Conservation (phyloP, 2,113 vertebrate genomes). For the Gambusia holbrooki region DNA sequence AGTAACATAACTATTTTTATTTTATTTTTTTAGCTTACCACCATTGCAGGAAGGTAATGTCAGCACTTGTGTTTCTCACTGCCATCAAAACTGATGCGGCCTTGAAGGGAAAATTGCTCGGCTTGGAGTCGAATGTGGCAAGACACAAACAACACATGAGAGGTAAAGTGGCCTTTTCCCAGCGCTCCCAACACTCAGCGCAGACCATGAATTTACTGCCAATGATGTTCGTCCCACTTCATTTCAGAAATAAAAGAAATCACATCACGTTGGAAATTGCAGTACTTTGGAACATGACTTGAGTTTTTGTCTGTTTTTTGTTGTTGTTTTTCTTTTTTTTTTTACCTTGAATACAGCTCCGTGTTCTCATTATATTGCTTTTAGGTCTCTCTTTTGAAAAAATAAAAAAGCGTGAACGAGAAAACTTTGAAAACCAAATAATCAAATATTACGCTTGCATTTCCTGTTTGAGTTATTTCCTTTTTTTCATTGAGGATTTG, state of each 20-base stretch:
- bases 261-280: neutral
- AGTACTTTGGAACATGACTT: neutral
- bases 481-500: neutral
- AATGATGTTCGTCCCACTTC: neutral
- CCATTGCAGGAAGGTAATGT: neutral
- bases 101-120: conserved; percentile 30
- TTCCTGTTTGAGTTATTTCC: too few relatives aligned
- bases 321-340: too few relatives aligned
- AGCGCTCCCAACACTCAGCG: neutral
- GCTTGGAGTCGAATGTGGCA: neutral
- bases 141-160: conserved; percentile 11
- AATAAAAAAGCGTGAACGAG: neutral
- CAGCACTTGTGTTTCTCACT: conserved; percentile 1
- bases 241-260: conserved; percentile 18
- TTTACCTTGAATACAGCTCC: neutral
- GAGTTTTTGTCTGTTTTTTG: neutral
- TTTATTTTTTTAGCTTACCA: neutral
- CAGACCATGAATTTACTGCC: neutral
- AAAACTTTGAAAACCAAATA: neutral
- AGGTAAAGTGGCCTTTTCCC: conserved; percentile 4
- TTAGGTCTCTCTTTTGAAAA: neutral
- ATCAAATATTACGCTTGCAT: too few relatives aligned
- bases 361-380: neutral
- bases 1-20: neutral
- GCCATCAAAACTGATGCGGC: neutral